Base-by-base conservation (phyloP, 2,113 vertebrate species). In the Erpornis zantholeuca region DNA sequence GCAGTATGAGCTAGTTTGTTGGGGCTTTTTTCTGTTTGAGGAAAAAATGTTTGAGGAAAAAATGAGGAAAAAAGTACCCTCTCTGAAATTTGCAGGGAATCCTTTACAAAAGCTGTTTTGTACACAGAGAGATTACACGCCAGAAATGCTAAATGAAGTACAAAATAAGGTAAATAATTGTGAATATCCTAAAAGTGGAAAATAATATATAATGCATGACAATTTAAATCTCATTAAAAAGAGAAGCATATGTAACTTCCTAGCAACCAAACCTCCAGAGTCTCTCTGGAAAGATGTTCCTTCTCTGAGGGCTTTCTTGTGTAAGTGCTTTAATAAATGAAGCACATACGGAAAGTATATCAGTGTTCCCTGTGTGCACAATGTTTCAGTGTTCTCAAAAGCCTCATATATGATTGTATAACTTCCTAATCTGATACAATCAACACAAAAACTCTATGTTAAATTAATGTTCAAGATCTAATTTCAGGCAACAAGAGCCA, bases 151-250 rank as follows among this genome's bases (percentile, higher is more conserved):
- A 97, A 98, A 97, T 90, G 88, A 97, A 95, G 94, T 92, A 97
- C 66, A 97, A 97, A 98, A 97, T 95, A 96, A 97, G 88, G 91
- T 94, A 97, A 97, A 98, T 97, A 97, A 93, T 59, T 68, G 92
- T 92, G 96, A 97, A 93, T 83, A 94, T 97, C 88, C 86, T 97
- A 97, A 98, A 94, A 94, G 85, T 78, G 91, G 96, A 96, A 97
- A 97, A 97, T 97, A 98, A 97, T 97, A 98, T 98, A 97, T 96
- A 97, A 98, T 97, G 97, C 94, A 96, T 94, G 96, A 97, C 97
- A 96, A 92, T 98, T 98, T 97, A 98, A 97, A 97, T 98, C 97
- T 97, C 97, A 97, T 98, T 98, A 97, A 97, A 98, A 98, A 92
- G 94, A 96, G 94, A 91, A 97, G 96, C 97, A 97, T 98, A 97